These are phyloP conservation scores for Lamellibrachia luymesi DNA, from an alignment of 1,140 invertebrate genomes.

Conservation along the genomic window DNA sequence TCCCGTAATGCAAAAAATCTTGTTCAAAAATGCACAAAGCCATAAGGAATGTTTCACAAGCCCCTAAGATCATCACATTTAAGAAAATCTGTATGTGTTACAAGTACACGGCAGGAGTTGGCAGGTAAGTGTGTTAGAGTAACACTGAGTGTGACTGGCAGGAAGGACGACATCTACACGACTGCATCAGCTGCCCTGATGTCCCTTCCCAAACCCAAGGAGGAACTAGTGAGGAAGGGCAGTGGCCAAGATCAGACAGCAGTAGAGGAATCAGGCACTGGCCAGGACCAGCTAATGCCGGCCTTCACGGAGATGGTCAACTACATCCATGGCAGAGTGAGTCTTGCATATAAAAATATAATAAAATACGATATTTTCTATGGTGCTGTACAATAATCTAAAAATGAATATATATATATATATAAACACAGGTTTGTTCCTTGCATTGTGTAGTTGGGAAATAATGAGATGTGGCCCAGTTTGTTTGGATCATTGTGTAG, in stretches of 20 bases:
- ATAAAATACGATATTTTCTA: too few species aligned
- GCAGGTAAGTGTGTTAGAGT: neutral
- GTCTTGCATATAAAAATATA: slow-evolving; percentile 27
- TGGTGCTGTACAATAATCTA: too few species aligned
- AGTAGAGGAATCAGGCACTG: slow-evolving; percentile 37
- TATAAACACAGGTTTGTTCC: too few species aligned
- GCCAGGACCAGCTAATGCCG: slow-evolving; percentile 50
- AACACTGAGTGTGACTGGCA: neutral
- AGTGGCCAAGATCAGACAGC: slow-evolving; percentile 30
- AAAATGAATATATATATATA: too few species aligned
- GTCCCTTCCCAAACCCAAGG: neutral
- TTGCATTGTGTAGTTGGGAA: too few species aligned
- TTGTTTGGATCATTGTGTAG: too few species aligned
- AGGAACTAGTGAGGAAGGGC: slow-evolving; percentile 21
- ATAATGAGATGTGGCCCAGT: too few species aligned
- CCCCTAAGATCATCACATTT: too few species aligned
- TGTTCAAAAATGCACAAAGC: too few species aligned
- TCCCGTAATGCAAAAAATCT: too few species aligned
- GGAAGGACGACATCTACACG: neutral
- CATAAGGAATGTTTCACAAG: too few species aligned
- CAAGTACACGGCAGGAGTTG: neutral
- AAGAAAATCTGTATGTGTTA: neutral
- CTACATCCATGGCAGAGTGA: slow-evolving; percentile 68
- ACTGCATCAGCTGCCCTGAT: neutral
- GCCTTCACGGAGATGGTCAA: slow-evolving; percentile 66